Base-by-base conservation (phyloP, 2,797 vertebrate genomes). In the Phalanger gymnotis region DNA sequence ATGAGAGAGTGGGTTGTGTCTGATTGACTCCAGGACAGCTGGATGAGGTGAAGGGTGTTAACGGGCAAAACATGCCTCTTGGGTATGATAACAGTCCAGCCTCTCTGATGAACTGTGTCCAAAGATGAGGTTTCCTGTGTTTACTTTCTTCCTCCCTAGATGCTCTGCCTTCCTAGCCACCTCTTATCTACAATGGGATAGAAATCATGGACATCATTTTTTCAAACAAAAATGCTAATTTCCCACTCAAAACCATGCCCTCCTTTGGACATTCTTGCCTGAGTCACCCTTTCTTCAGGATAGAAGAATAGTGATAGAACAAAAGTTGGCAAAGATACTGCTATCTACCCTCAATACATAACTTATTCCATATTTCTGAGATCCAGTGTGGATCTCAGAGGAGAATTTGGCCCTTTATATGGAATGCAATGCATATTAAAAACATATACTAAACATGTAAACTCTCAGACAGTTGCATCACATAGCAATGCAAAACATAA, bases 341-440 rank as follows among this genome's bases (percentile, higher is more conserved):
- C 53, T 95, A 5, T 96, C 94, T 97, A 95, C 91, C 95, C 91
- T 51, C 52, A 61, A 91, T 95, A 81, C 92, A 28, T 96, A 95
- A 98, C 52, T 16, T 90, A 87, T 93, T 93, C 93, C 93, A 91
- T 94, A 90, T 92, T 94, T 97, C 34, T 40, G 92, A 94, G 93
- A 97, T 66, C 54, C 66, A 90, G 57, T 0, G 0, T 96, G 47
- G 91, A 61, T 96, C 95, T 97, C 93, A 9, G 92, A 96, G 91
- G 95, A 96, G 87, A 96, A 94, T 91, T 95, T 96, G 94, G 90
- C 95, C 92, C 91, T 53, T 96, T 90, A 61, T 66, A 10, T 96
- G 92, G 51, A 94, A 96, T 94, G 96, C 97, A 94, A 55, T 53
- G 27, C 95, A 94, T 97, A 96, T 94, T 97, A 96, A 96, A 98